phyloP scores from a whole-genome alignment of 2,888 invertebrate genomes.

The Hartigia nigra region DNA sequence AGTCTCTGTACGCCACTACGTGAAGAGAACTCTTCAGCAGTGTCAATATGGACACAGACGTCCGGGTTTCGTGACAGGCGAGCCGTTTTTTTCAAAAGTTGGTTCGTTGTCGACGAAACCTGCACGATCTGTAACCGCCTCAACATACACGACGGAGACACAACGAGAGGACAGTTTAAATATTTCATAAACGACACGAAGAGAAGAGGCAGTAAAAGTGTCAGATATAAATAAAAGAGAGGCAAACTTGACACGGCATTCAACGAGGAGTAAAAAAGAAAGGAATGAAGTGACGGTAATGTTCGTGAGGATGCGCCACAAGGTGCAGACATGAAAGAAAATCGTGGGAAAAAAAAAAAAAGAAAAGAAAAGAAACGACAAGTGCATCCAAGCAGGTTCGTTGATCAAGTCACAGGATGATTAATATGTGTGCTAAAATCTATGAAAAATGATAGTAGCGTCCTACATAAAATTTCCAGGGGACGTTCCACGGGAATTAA shows the following conservation, averaged over 20 bases:
- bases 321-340: conserved; percentile 12
- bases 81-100: conserved; percentile 74
- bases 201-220: conserved; percentile 23
- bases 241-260: not conserved
- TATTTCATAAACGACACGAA: not conserved
- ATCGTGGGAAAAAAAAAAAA: not conserved
- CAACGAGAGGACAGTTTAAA: conserved; percentile 11
- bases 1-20: not conserved
- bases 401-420: not conserved
- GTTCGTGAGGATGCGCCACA: conserved; percentile 4
- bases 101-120: conserved; percentile 99
- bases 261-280: not conserved
- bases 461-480: not conserved
- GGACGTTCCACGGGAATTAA: not conserved
- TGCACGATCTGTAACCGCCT: conserved; percentile 81
- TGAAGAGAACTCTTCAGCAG: not conserved
- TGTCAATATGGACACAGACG: conserved; percentile 57
- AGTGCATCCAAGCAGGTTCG: not conserved
- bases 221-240: not conserved
- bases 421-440: not conserved
- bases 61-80: conserved; percentile 88
- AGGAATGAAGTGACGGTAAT: not conserved
- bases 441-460: not conserved
- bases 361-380: not conserved
- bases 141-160: conserved; percentile 19